Evolutionary conservation across 2,113 vertebrate genomes (phyloP).

Genomic region (Thamnophis sirtalis): DNA sequence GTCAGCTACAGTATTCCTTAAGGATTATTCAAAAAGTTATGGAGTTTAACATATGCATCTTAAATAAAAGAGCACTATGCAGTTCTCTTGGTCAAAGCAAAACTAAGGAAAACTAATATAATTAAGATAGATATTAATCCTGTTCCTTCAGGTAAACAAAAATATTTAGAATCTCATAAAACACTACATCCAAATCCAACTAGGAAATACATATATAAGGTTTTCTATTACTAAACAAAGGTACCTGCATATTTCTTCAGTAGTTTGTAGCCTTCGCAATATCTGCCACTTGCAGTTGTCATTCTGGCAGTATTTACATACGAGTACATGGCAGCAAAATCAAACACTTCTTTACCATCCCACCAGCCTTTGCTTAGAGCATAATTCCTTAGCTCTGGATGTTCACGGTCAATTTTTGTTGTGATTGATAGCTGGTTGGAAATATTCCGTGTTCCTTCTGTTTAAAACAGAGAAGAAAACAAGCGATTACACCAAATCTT

Average conservation of each 20-base stretch:
- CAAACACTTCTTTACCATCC: constrained; percentile 84
- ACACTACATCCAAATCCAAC: not conserved
- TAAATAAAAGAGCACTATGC: not conserved
- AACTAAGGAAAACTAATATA: not conserved
- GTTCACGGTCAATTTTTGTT: constrained; percentile 87
- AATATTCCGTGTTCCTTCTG: constrained; percentile 85
- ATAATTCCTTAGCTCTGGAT: constrained; percentile 79
- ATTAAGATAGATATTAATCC: not conserved
- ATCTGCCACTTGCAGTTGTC: constrained; percentile 77
- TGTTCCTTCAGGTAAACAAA: not conserved
- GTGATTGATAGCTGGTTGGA: constrained; percentile 92
- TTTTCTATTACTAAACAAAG: constrained; percentile 1
- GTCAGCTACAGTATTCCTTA: not conserved
- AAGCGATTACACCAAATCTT: not conserved
- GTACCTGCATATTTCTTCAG: constrained; percentile 83
- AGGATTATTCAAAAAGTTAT: not conserved
- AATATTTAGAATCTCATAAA: not conserved
- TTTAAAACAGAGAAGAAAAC: constrained; percentile 39
- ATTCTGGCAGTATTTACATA: constrained; percentile 81
- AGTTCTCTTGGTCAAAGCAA: fast-evolving
- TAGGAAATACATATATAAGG: not conserved
- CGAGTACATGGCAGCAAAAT: constrained; percentile 84
- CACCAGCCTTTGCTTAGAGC: constrained; percentile 86
- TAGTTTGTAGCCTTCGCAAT: constrained; percentile 84
- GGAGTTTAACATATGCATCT: not conserved